These are phyloP conservation scores for Drosophila truncata DNA, from an alignment of 1,140 invertebrate species.

Conservation along the genomic window DNA sequence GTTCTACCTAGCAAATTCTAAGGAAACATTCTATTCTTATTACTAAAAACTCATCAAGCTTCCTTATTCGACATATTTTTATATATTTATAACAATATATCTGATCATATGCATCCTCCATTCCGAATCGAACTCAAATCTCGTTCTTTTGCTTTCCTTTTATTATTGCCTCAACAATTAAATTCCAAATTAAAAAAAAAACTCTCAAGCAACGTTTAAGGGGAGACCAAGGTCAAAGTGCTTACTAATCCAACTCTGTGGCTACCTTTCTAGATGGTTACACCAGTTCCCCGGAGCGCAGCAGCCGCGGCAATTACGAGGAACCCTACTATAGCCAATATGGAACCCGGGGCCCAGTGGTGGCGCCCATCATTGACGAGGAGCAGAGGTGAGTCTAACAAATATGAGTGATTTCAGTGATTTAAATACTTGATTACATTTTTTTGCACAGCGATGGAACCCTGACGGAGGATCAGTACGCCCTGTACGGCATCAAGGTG, in stretches of 20 bases:
- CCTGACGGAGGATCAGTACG: constrained; percentile 92
- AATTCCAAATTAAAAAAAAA: constrained; percentile 4
- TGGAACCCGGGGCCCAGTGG: constrained; percentile 89
- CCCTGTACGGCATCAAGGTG: constrained; percentile 91
- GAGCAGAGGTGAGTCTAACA: constrained; percentile 88
- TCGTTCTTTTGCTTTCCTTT: constrained; percentile 10
- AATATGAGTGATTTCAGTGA: constrained; percentile 87
- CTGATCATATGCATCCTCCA: constrained; percentile 27
- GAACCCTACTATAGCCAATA: constrained; percentile 95
- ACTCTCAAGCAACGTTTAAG: background rate
- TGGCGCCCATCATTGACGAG: constrained; percentile 96
- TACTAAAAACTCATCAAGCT: background rate
- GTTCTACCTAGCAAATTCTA: background rate
- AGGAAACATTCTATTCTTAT: background rate
- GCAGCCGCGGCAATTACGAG: constrained; percentile 90
- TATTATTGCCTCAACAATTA: constrained; percentile 7
- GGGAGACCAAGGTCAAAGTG: too few relatives aligned
- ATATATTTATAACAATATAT: background rate
- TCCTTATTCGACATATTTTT: background rate
- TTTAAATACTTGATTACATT: background rate
- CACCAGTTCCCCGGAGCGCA: constrained; percentile 94
- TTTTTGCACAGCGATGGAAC: constrained; percentile 88
- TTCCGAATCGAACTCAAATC: constrained; percentile 1
- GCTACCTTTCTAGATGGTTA: constrained; percentile 88
- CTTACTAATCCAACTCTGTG: background rate